Base-by-base conservation (phyloP, 2,113 vertebrate species). In the Uria lomvia region DNA sequence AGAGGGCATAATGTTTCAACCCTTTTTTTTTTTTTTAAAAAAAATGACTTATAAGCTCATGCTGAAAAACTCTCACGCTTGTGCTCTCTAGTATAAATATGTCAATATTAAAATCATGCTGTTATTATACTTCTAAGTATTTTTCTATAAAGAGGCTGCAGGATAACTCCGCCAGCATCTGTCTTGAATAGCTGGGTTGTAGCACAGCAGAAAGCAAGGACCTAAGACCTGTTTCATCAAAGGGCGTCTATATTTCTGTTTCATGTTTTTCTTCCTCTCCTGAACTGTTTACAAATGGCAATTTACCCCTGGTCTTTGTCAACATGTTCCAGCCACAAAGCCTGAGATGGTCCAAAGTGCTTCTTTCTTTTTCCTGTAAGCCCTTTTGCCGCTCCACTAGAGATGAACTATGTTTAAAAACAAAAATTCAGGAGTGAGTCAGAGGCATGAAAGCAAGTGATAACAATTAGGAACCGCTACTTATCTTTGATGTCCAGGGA, bases 21-120 rank as follows among this genome's bases (percentile, higher is more conserved):
- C 3, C 3, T 32, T 32, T 72, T 58, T 60, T 67, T 60, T 67
- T 78, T 70, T 20, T 45, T 11, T n/a, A 50, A 47, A 55, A 40
- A 40, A 55, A 66, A 66, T 85, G 38, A 65, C 73, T 91, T 92
- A 43, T 42, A 84, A 88, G 43, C n/a, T 90, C 36, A 56, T 75
- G 38, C 53, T 91, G 91, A 40, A 94, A 90, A 87, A 53, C 27
- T 49, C 27, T 66, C 21, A 50, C 1, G 4, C 32, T 82, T 92
- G 36, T 80, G 50, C 38, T 79, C 58, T 76, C 26, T 66, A 11
- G 45, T 50, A 87, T 83, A 92, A 96, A 91, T 72, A 82, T 19
- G n/a, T 66, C 92, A 90, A 86, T 95, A 82, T 58, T 91, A 59
- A 95, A 91, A 86, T 86, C 66, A 88, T 73, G 29, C 66, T 90